Base-by-base conservation (phyloP, 2,113 vertebrate genomes). In the Saccopteryx leptura region DNA sequence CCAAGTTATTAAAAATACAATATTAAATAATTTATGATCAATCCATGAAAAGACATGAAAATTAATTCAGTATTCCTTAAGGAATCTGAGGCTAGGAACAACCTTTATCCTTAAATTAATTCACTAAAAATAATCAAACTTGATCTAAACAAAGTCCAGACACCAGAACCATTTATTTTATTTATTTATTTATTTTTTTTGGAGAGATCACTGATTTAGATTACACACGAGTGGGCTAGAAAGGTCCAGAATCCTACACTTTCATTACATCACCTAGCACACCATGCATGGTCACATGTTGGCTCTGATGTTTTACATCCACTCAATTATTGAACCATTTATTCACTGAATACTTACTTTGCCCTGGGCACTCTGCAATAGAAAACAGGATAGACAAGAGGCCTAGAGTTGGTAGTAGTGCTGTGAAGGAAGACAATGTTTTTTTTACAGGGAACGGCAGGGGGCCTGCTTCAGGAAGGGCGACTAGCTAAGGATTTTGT, bases 11-110 rank as follows among this genome's bases (percentile, higher is more conserved):
- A 75, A 86, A 96, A 96, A 69, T 56, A 7, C 11, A 95, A 71
- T 52, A 91, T 60, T 95, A 66, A 60, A 91, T 92, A 89, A 90
- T 9, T n/a, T 92, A 83, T 39, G 69, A 89, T 58, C 88, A 83
- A 93, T n/a, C 68, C 28, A 89, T 48, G 71, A 86, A 83, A 92
- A 92, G n/a, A 58, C 48, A 80, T 76, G 50, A 63, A 81, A 79
- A 88, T 94, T 61, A 61, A 83, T 93, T 72, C 60, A 33, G 12
- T 78, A 74, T 79, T 81, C 26, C 61, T 81, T 50, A 85, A 85
- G 26, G 76, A 87, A 84, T 69, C 48, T 88, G 76, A 24, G 21
- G 63, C 11, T n/a, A 58, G 31, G 15, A 28, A 76, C 19, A 96
- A 93, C 11, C 71, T 46, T 46, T 18, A 85, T 2, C 4, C 21